phyloP scores from a whole-genome alignment of 2,113 vertebrate species.

The Carassius auratus region DNA sequence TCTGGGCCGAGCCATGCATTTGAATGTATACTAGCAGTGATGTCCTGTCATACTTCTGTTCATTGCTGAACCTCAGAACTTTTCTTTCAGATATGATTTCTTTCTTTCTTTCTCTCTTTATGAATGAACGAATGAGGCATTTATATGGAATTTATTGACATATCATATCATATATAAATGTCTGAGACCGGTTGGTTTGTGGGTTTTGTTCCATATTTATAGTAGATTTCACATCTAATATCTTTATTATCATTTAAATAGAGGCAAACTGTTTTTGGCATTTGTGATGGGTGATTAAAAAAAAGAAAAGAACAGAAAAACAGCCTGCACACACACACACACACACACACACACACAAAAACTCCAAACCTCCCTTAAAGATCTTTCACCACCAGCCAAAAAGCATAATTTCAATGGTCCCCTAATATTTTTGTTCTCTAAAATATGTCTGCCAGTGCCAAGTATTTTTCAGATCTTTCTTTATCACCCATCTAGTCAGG shows the following conservation, averaged over 20 bases:
- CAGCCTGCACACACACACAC: too few relatives aligned
- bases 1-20: not conserved
- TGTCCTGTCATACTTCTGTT: not conserved
- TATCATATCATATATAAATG: too few relatives aligned
- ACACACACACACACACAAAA: not conserved
- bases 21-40: not conserved
- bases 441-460: not conserved
- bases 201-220: not conserved
- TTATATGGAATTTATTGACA: not conserved
- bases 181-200: not conserved
- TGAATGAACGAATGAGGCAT: too few relatives aligned
- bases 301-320: not conserved
- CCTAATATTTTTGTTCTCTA: not conserved
- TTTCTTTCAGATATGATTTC: not conserved
- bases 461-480: constrained; percentile 46
- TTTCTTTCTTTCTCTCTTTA: too few relatives aligned
- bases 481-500: constrained; percentile 47
- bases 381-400: not conserved
- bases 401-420: not conserved
- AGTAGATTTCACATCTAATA: not conserved
- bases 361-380: not conserved
- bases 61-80: not conserved
- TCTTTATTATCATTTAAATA: not conserved
- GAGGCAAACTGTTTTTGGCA: not conserved
- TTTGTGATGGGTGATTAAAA: not conserved